phyloP scores from a whole-genome alignment of 1,140 invertebrate species.

The Phortica variegata region DNA sequence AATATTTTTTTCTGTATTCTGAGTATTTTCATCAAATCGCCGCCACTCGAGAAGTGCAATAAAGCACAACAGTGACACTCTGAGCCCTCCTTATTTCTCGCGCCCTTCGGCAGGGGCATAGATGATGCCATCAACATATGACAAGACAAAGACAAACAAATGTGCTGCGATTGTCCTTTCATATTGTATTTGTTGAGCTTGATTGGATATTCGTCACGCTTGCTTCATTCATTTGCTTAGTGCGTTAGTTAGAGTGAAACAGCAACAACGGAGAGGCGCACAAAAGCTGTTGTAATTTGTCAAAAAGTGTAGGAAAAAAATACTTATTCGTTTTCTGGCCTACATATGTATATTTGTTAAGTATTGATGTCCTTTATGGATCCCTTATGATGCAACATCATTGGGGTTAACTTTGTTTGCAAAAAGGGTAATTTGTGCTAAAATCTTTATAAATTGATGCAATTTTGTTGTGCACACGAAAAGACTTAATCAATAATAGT shows the following conservation, averaged over 20 bases:
- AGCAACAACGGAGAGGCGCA: too few species aligned
- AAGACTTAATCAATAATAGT: slow-evolving; percentile 10
- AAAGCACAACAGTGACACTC: too few species aligned
- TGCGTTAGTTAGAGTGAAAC: slow-evolving; percentile 25
- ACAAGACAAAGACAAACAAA: slow-evolving; percentile 18
- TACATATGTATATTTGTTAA: slow-evolving; percentile 2
- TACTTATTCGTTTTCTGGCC: slow-evolving; percentile 31
- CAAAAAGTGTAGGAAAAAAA: too few species aligned
- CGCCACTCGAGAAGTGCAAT: too few species aligned
- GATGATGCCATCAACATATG: too few species aligned
- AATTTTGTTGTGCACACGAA: slow-evolving; percentile 17
- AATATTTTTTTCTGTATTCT: too few species aligned
- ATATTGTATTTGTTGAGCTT: slow-evolving; percentile 36
- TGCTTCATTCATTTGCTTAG: slow-evolving; percentile 15
- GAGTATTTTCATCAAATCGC: too few species aligned
- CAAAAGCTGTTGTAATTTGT: slow-evolving; percentile 19
- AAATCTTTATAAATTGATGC: slow-evolving; percentile 38
- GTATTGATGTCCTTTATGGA: not conserved
- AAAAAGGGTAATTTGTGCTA: slow-evolving; percentile 28
- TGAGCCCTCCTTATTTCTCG: slow-evolving; percentile 1
- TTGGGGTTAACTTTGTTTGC: too few species aligned
- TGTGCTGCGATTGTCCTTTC: slow-evolving; percentile 9
- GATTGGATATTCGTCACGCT: slow-evolving; percentile 52
- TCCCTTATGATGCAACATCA: too few species aligned
- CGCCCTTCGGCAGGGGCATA: not conserved